A percentile compares a stretch with the other conserved stretches of the same genome.
phyloP scores from a whole-genome alignment of 2,888 invertebrate species.

The Sarcophaga carnaria region DNA sequence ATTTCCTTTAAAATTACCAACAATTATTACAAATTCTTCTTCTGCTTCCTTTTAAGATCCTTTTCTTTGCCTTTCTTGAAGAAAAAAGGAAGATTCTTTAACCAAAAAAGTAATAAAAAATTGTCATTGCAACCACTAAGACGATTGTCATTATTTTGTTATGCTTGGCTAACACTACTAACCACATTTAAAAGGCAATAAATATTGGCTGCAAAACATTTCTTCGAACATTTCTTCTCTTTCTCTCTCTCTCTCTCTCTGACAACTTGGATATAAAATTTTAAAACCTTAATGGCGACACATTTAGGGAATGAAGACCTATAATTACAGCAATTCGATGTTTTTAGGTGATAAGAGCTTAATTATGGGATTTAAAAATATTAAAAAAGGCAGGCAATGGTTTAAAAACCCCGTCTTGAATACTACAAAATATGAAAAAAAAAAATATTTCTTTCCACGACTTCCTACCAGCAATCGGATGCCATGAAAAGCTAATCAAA shows the following conservation, averaged over 20 bases:
- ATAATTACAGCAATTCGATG: conserved; percentile 38
- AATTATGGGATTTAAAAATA: conserved; percentile 26
- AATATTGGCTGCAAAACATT: background rate
- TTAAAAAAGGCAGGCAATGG: background rate
- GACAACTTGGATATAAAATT: conserved; percentile 40
- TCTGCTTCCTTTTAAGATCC: background rate
- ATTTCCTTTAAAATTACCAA: conserved; percentile 8
- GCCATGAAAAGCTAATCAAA: too few species aligned
- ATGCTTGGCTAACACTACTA: conserved; percentile 42
- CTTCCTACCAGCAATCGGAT: too few species aligned
- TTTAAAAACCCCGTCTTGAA: background rate
- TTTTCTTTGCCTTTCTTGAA: conserved; percentile 2
- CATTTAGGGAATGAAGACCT: conserved; percentile 27
- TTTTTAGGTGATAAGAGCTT: conserved; percentile 31
- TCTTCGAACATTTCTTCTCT: background rate
- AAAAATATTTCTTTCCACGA: too few species aligned
- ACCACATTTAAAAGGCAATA: conserved; percentile 10
- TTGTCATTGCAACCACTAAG: conserved; percentile 18
- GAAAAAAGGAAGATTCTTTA: background rate
- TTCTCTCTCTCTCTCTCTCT: background rate
- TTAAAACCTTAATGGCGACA: conserved; percentile 40
- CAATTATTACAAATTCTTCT: background rate
- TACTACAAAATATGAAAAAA: background rate
- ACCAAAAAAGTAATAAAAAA: conserved; percentile 1
- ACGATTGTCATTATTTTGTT: conserved; percentile 6